These are phyloP conservation scores for Stenurella melanura DNA, from an alignment of 2,888 invertebrate species.

Conservation along the genomic window DNA sequence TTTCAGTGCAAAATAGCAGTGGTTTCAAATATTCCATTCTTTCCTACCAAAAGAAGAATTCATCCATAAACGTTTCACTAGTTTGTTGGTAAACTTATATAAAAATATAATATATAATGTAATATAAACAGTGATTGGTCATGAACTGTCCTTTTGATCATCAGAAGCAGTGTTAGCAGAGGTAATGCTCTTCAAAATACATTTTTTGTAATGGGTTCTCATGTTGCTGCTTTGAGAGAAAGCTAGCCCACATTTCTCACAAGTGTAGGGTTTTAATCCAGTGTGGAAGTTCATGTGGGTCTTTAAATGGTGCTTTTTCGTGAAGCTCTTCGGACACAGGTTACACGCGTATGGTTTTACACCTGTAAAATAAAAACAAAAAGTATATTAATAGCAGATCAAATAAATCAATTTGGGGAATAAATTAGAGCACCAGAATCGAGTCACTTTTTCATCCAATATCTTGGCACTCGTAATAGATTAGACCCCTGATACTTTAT, in stretches of 20 bases:
- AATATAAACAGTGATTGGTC: neutral
- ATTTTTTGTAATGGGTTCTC: conserved; percentile 90
- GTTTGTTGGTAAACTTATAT: neutral
- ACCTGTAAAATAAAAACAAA: conserved; percentile 74
- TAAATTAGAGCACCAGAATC: too few species aligned
- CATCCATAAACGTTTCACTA: neutral
- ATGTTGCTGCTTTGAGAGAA: conserved; percentile 92
- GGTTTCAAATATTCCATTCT: too few species aligned
- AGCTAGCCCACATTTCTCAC: conserved; percentile 82
- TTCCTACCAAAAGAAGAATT: too few species aligned
- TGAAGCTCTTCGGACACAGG: conserved; percentile 85
- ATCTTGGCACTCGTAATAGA: too few species aligned
- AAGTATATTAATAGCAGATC: neutral
- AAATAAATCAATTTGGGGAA: too few species aligned
- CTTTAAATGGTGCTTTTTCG: conserved; percentile 89
- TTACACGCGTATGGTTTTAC: conserved; percentile 84
- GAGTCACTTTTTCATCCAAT: too few species aligned
- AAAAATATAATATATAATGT: neutral
- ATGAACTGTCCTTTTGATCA: conserved; percentile 28
- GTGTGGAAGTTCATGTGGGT: conserved; percentile 91
- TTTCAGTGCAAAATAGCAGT: too few species aligned
- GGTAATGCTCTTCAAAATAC: conserved; percentile 69
- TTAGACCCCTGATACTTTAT: too few species aligned
- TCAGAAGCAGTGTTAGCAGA: conserved; percentile 2
- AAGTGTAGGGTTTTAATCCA: conserved; percentile 87